Base-by-base conservation (phyloP, 2,888 invertebrate species). In the Phortica magna region DNA sequence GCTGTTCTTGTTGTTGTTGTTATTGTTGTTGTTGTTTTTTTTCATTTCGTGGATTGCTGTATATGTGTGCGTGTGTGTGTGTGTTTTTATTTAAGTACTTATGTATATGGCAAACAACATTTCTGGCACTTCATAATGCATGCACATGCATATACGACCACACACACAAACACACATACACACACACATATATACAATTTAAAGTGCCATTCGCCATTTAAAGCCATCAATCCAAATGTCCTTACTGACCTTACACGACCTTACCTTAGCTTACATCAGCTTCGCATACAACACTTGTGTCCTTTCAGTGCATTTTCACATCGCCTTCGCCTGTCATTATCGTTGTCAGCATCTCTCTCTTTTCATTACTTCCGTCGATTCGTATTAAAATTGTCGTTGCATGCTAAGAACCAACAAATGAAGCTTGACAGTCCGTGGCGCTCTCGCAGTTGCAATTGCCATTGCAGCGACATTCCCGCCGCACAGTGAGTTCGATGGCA, bases 281-380 rank as follows among this genome's bases (percentile, higher is more conserved):
- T 31, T 31, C 31, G 31, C 31, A 31, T 1, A 1, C 31, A 31
- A 4, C 31, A 31, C 31, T 31, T 31, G 10, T 22, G 61, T 61
- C 61, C 61, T 12, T 19, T 22, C 19, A 61, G 10, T 22, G 68
- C 68, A 68, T 42, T 31, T 42, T 31, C 67, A 17, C 55, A 19
- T 31, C 43, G 19, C 55, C 39, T n/a, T 39, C 59, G 59, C 42
- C 17, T 73, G 59, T 73, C 59, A 59, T 73, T 73, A 73, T 73
- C 59, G 31, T 39, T 72, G 59, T 73, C 59, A 61, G 59, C 59
- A 59, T 73, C 73, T 73, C 59, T 73, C 73, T 73, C 59, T 59
- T 61, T 73, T 73, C 73, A 73, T 73, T 73, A 73, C 73, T 59
- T 59, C 73, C 73, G 73, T 57, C 73, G 70, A 71, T 55, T 71